A percentile compares a stretch with the other conserved stretches of the same genome.
Evolutionary conservation across 2,113 vertebrate species (phyloP).

Genomic region (Hyperoodon ampullatus): DNA sequence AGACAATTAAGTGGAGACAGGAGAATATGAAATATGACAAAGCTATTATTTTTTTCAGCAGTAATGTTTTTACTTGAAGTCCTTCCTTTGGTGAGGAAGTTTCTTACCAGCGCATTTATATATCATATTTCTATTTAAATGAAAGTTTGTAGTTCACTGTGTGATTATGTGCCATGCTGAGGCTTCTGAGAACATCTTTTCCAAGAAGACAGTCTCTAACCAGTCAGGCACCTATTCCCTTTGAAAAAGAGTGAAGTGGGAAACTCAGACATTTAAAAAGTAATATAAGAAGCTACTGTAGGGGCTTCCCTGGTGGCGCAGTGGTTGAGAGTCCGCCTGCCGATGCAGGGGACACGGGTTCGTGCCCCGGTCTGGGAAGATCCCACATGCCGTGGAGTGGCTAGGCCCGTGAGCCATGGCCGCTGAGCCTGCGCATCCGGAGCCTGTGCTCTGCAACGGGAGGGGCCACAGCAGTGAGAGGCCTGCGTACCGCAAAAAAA

Average conservation of each 20-base stretch:
- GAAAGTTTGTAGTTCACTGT: neutral
- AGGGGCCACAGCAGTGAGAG: too few relatives aligned
- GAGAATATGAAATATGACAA: neutral
- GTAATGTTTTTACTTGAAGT: conserved; percentile 14
- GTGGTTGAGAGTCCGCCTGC: too few relatives aligned
- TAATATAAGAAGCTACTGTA: neutral
- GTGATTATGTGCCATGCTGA: neutral
- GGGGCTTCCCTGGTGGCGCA: too few relatives aligned
- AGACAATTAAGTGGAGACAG: conserved; percentile 55
- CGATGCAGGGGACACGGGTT: too few relatives aligned
- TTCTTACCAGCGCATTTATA: conserved; percentile 9
- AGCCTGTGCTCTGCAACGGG: too few relatives aligned
- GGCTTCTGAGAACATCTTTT: neutral
- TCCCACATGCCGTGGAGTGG: too few relatives aligned
- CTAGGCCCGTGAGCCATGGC: too few relatives aligned
- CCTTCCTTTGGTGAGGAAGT: neutral
- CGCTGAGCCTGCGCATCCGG: too few relatives aligned
- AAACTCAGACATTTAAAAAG: neutral
- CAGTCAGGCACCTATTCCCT: neutral
- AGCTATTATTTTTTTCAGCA: conserved; percentile 49
- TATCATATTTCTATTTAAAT: conserved; percentile 11
- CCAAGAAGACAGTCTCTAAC: neutral
- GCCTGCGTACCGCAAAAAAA: too few relatives aligned
- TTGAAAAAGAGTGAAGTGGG: neutral
- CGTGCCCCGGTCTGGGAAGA: too few relatives aligned